Evolutionary conservation across 1,140 invertebrate genomes (phyloP).

Genomic region (Microplitis demolitor): DNA sequence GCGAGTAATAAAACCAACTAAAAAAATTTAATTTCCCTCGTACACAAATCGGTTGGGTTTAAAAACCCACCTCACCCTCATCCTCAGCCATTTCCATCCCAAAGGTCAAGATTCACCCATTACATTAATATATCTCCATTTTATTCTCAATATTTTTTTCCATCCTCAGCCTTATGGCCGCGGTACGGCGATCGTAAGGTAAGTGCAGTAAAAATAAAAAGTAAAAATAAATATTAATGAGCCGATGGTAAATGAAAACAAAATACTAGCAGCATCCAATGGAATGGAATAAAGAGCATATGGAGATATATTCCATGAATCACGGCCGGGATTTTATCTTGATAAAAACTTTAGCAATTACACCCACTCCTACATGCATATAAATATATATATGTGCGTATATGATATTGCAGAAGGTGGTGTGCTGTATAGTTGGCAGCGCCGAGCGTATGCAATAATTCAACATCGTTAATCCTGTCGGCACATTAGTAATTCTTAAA

Average conservation of each 20-base stretch:
- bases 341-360: conserved; percentile 2
- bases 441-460: conserved; percentile 46
- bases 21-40: conserved; percentile 20
- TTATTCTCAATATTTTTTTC: no score
- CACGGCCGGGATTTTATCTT: conserved; percentile 8
- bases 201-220: background rate
- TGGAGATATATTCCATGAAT: background rate
- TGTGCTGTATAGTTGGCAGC: conserved; percentile 19
- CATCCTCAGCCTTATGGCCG: no score
- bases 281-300: background rate
- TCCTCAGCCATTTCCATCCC: no score
- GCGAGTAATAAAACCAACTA: background rate
- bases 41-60: background rate
- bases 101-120: background rate
- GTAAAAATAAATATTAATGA: background rate
- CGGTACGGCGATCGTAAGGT: no score
- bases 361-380: conserved; percentile 3
- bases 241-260: background rate
- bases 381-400: conserved; percentile 9
- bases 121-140: no score
- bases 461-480: conserved; percentile 58
- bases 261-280: background rate
- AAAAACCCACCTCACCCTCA: no score
- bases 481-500: conserved; percentile 58
- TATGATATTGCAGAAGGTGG: no score